Base-by-base conservation (phyloP, 2,797 vertebrate genomes). In the Sciurus vulgaris region DNA sequence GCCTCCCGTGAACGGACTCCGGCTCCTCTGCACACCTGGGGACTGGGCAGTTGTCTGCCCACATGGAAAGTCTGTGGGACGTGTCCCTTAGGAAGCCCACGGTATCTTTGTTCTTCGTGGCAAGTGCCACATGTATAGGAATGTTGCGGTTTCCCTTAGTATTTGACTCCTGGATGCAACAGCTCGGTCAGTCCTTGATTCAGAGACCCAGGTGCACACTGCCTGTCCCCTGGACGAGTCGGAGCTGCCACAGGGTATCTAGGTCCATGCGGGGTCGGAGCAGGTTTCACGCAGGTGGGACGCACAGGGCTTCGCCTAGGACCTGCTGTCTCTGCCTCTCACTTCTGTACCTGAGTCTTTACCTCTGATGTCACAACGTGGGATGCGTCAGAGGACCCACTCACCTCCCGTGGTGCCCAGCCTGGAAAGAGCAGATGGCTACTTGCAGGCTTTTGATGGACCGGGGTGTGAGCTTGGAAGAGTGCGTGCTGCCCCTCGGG, bases 261-360 rank as follows among this genome's bases (percentile, higher is more conserved):
- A 1, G 1, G 49, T 89, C 73, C 54, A 0, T 0, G 20, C 13
- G 8, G 56, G 15, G 1, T 63, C 67, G 1, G 9, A n/a, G 4
- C 35, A 2, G 8, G 14, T 30, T 73, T 47, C 49, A n/a, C 0
- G 0, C 38, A 24, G 67, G 54, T 30, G 35, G 1, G 2, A 30
- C 5, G 38, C 38, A 38, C 38, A 38, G 38, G 38, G 3, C 38
- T 38, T 38, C 38, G 38, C 38, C 38, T 30, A 33, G 1, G 2
- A 11, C 18, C 30, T 0, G 0, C 67, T 86, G 69, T 35, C 26
- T 82, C 81, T 28, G 20, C 69, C 7, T 67, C 51, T 77, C 0
- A 0, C 63, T 76, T 89, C 78, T 63, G 59, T 41, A 18, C 3
- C 17, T 2, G 30, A 28, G 38, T 33, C 61, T 84, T 74, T 33